These are phyloP conservation scores for Chydorus sphaericus DNA, from an alignment of 2,888 invertebrate genomes.

Conservation along the genomic window DNA sequence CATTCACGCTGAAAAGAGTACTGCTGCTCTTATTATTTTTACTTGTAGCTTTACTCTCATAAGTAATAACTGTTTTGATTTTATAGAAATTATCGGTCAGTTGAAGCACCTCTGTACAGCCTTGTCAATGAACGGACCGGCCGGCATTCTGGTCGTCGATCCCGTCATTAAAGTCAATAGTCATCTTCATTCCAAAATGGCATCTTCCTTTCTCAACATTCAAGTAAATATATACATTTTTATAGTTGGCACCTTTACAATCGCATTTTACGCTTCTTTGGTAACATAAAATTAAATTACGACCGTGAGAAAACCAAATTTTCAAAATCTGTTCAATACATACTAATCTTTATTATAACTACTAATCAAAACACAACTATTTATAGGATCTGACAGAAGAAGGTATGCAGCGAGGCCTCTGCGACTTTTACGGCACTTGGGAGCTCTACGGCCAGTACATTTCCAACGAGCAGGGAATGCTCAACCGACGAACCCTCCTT, in stretches of 20 bases:
- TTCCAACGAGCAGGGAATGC: slow-evolving; percentile 9
- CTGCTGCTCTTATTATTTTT: neutral
- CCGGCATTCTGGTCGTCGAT: neutral
- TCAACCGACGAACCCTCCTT: slow-evolving; percentile 25
- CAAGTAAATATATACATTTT: too few relatives aligned
- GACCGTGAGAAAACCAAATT: neutral
- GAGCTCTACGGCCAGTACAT: neutral
- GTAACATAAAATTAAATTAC: neutral
- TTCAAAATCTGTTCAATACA: neutral
- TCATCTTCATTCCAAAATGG: slow-evolving; percentile 1
- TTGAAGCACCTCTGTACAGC: slow-evolving; percentile 9
- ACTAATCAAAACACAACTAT: neutral
- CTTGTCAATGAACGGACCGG: slow-evolving; percentile 1
- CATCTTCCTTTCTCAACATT: neutral
- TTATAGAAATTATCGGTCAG: slow-evolving; percentile 8
- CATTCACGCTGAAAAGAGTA: slow-evolving; percentile 3
- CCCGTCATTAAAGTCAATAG: neutral
- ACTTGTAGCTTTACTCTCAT: neutral
- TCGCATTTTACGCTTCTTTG: neutral
- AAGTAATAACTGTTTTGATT: neutral
- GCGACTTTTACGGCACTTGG: slow-evolving; percentile 5
- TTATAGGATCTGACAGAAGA: slow-evolving; percentile 5
- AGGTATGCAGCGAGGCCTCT: neutral
- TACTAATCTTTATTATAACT: neutral
- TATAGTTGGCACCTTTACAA: too few relatives aligned